Evolutionary conservation across 1,140 invertebrate genomes (phyloP).

Genomic region (Lepidurus packardi): DNA sequence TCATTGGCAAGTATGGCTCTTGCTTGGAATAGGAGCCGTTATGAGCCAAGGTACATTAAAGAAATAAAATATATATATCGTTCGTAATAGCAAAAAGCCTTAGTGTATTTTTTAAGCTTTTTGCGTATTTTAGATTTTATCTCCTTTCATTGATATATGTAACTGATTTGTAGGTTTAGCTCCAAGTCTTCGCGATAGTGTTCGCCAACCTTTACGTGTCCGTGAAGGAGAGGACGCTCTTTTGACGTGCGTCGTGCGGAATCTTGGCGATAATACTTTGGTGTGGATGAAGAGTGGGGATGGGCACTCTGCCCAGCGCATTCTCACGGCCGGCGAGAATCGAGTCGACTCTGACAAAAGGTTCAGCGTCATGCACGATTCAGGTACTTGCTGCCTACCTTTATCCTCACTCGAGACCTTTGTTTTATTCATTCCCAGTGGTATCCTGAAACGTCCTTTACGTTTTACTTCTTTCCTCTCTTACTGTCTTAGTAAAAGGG

Average conservation of each 20-base stretch:
- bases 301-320: slow-evolving; percentile 46
- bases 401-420: not conserved
- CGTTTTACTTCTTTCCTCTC: not conserved
- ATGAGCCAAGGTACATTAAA: not conserved
- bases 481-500: not conserved
- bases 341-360: slow-evolving; percentile 64
- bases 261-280: slow-evolving; percentile 59
- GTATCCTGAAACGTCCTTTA: not conserved
- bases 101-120: not conserved
- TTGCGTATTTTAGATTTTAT: not conserved
- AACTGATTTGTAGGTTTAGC: not conserved
- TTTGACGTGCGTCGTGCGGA: slow-evolving; percentile 66
- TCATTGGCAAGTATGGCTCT: not conserved
- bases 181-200: slow-evolving; percentile 39
- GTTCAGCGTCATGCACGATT: slow-evolving; percentile 64
- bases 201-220: slow-evolving; percentile 45
- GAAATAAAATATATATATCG: not conserved
- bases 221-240: slow-evolving; percentile 65
- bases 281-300: slow-evolving; percentile 62
- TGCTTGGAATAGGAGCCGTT: not conserved
- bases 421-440: slow-evolving; percentile 23
- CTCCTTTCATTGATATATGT: not conserved
- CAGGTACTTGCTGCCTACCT: slow-evolving; percentile 47
- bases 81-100: not conserved
- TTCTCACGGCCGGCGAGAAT: slow-evolving; percentile 66